These are phyloP conservation scores for Choreutis nemorana DNA, from an alignment of 2,888 invertebrate species.

Conservation along the genomic window DNA sequence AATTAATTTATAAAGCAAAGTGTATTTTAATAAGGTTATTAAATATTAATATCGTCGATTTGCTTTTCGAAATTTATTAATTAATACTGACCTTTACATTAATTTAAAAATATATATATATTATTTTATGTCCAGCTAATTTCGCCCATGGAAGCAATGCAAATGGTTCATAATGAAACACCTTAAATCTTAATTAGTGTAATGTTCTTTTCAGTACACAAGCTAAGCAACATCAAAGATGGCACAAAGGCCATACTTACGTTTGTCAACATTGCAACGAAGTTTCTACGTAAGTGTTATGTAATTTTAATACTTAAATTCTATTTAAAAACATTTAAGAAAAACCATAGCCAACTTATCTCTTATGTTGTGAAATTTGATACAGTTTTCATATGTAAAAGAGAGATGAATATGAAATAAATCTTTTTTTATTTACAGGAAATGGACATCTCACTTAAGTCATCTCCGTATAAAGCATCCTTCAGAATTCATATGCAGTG, in stretches of 20 bases:
- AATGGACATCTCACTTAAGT: conserved; percentile 51
- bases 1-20: too few relatives aligned
- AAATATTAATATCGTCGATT: too few relatives aligned
- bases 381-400: too few relatives aligned
- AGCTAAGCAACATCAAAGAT: conserved; percentile 50
- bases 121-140: neutral
- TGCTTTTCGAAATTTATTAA: too few relatives aligned
- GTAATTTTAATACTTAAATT: neutral
- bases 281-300: conserved; percentile 49
- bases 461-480: conserved; percentile 58
- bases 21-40: too few relatives aligned
- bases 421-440: conserved; percentile 22
- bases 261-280: conserved; percentile 54
- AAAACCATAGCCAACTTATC: neutral
- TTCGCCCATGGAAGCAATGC: too few relatives aligned
- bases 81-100: too few relatives aligned
- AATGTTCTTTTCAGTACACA: conserved; percentile 30
- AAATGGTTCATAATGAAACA: too few relatives aligned
- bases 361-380: neutral
- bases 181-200: too few relatives aligned
- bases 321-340: neutral
- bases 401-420: too few relatives aligned
- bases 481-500: conserved; percentile 47
- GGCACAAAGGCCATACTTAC: conserved; percentile 53
- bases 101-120: too few relatives aligned